Conservation (phyloP, 2,113 vertebrate genomes). For the Antechinus flavipes region DNA sequence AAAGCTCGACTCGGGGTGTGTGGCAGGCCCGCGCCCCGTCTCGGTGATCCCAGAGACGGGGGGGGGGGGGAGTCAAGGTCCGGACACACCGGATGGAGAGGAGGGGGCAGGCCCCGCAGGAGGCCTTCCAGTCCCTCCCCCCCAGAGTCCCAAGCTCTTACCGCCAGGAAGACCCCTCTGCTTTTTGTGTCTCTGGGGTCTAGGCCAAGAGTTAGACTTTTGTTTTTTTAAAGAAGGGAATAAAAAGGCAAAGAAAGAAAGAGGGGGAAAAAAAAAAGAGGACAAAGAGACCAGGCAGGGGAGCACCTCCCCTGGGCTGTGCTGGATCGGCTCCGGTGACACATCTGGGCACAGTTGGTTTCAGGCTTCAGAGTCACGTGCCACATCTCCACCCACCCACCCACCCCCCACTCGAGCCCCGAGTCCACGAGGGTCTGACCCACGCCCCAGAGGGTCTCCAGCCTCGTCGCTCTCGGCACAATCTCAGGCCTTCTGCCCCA, state of each 20-base stretch:
- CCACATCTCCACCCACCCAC: slow-evolving; percentile 57
- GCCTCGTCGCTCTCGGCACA: background rate
- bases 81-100: background rate
- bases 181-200: slow-evolving; percentile 7
- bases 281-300: slow-evolving; percentile 73
- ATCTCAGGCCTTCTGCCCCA: slow-evolving; percentile 46
- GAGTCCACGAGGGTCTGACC: background rate
- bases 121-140: slow-evolving; percentile 14
- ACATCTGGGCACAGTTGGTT: slow-evolving; percentile 82
- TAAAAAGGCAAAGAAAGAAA: background rate
- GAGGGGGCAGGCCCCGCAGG: slow-evolving; percentile 3
- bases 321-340: slow-evolving; percentile 73
- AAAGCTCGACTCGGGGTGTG: background rate
- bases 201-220: slow-evolving; percentile 24
- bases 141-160: slow-evolving; percentile 17
- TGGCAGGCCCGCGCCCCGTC: background rate
- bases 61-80: no score
- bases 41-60: slow-evolving; percentile 50
- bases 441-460: background rate
- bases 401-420: rapidly evolving
- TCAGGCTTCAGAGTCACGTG: slow-evolving; percentile 29
- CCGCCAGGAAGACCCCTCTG: background rate
- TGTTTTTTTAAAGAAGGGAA: background rate
- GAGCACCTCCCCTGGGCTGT: slow-evolving; percentile 63
- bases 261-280: slow-evolving; percentile 22